A percentile compares a stretch with the other conserved stretches of the same genome.
phyloP scores from a whole-genome alignment of 2,888 invertebrate species.

The Stomorhina lunata region DNA sequence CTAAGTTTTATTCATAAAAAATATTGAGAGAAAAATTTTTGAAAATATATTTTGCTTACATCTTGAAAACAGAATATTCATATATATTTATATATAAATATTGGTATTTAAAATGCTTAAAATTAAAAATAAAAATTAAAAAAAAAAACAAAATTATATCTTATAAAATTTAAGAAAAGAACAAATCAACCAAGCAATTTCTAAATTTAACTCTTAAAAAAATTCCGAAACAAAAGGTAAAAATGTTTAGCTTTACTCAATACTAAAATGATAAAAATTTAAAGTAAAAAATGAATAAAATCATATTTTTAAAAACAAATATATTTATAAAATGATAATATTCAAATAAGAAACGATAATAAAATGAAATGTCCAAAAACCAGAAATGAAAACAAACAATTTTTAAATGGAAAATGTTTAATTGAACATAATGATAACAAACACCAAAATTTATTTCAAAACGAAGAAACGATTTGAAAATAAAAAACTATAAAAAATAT shows the following conservation, averaged over 20 bases:
- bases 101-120: slow-evolving; percentile 60
- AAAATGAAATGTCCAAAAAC: slow-evolving; percentile 39
- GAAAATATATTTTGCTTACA: slow-evolving; percentile 59
- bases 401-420: slow-evolving; percentile 24
- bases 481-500: slow-evolving; percentile 50
- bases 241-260: slow-evolving; percentile 52
- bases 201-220: slow-evolving; percentile 42
- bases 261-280: slow-evolving; percentile 37
- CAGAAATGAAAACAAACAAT: not conserved
- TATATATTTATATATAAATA: slow-evolving; percentile 39
- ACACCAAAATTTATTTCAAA: slow-evolving; percentile 64
- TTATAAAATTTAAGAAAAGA: slow-evolving; percentile 56
- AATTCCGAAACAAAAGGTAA: slow-evolving; percentile 53
- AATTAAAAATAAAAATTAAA: slow-evolving; percentile 53
- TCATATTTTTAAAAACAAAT: slow-evolving; percentile 55
- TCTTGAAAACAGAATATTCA: slow-evolving; percentile 42
- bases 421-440: slow-evolving; percentile 39
- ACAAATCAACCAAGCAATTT: slow-evolving; percentile 45
- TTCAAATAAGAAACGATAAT: slow-evolving; percentile 18
- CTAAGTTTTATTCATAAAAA: slow-evolving; percentile 46
- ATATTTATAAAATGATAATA: slow-evolving; percentile 40
- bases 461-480: slow-evolving; percentile 58
- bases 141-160: slow-evolving; percentile 29
- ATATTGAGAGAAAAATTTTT: slow-evolving; percentile 54
- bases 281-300: slow-evolving; percentile 35